Evolutionary conservation across 1,140 invertebrate genomes (phyloP), one percentile per base, ranked within the genome.

Genomic region (Antheraea pernyi): DNA sequence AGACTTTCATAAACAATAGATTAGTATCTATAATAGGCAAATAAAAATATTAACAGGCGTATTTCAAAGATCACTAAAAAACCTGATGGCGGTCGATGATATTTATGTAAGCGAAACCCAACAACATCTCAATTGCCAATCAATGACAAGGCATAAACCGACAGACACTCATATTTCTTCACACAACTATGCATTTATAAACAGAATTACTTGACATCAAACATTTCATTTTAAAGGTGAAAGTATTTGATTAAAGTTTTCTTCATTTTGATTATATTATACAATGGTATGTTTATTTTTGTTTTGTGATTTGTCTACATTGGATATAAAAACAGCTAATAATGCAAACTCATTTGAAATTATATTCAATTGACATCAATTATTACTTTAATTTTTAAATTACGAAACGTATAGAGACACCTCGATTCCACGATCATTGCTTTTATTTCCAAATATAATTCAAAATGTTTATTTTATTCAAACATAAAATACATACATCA

Each of bases 91-190:
- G 19, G 19, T 13, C 19, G 10, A 16, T 22, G 36, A 65, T 72
- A 65, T 68, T 65, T 36, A 59, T 42, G 71, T 68, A 69, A 68
- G 71, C 19, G 64, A 65, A 72, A 64, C 59, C 39, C 39, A 65
- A 73, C 75, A 71, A 76, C 79, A 81, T 77, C 76, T 83, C 80
- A 79, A 83, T 83, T 77, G 80, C 77, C 78, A 83, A 82, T 78
- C 77, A 77, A 79, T 85, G 83, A 85, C 83, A 76, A 62, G 62
- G 83, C 83, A 79, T 79, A 79, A 53, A 78, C 75, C 65, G 70
- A 77, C 78, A 75, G 53, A 78, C 67, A 65, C 37, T 65, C 68
- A 75, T 71, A 69, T 76, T 74, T 77, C 74, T 68, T 72, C 71
- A 78, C 70, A 65, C 18, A 19, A 72, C 68, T 79, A 75, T n/a